Evolutionary conservation across 2,113 vertebrate species (phyloP).

Genomic region (Romanogobio albipinnatus): DNA sequence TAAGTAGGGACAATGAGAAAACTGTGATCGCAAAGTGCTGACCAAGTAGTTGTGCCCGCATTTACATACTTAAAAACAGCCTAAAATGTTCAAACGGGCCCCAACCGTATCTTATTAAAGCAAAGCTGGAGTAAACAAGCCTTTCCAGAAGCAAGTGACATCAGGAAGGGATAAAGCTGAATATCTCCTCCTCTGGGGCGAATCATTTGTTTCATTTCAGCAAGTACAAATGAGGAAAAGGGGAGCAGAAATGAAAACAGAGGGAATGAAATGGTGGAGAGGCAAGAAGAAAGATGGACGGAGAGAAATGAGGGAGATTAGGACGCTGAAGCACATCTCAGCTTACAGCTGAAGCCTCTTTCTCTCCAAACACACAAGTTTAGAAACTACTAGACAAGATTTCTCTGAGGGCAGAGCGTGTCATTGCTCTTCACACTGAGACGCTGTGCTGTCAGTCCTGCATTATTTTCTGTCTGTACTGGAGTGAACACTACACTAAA

Average conservation of each 20-base stretch:
- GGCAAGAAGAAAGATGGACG: not conserved
- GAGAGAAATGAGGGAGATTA: not conserved
- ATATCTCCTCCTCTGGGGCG: not conserved
- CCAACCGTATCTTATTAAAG: not conserved
- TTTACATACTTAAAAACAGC: not conserved
- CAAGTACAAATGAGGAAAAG: not conserved
- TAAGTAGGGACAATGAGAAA: not conserved
- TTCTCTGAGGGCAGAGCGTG: not conserved
- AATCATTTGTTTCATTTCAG: slow-evolving; percentile 20
- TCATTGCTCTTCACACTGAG: slow-evolving; percentile 1
- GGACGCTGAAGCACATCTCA: not conserved
- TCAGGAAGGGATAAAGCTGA: not conserved
- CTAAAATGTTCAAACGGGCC: not conserved
- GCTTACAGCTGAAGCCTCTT: not conserved
- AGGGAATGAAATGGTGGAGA: not conserved
- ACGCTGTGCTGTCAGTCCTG: not conserved
- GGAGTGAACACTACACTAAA: not conserved
- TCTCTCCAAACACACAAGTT: not conserved
- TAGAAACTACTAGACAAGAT: not conserved
- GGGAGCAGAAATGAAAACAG: slow-evolving; percentile 1
- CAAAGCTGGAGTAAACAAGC: not conserved
- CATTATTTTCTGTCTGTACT: not conserved
- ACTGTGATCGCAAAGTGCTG: not conserved
- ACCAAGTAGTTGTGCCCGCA: not conserved
- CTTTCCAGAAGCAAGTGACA: not conserved